Base-by-base conservation (phyloP, 92 coral and sea anemone species). In the Epizoanthus fatuus region DNA sequence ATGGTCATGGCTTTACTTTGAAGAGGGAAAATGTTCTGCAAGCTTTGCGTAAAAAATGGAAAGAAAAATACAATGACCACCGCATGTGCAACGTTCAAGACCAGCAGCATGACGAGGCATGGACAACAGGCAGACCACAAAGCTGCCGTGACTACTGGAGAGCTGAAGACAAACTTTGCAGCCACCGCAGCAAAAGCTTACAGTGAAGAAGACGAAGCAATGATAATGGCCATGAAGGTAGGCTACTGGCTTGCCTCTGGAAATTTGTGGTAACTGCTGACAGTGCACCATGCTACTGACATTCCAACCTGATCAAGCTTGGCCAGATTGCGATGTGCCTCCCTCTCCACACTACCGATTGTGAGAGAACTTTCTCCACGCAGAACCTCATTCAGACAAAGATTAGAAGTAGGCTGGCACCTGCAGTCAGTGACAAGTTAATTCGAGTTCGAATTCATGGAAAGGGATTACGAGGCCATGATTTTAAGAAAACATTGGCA, bases 1-100 rank as follows among this genome's bases (percentile, higher is more conserved):
- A 37, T 90, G 80, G 90, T 79, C 84, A 7, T 90, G 90, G 87
- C 71, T 90, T 4, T 19, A 39, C 37, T 85, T 25, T 19, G 87
- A 80, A n/a, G 47, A 60, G 16, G 87, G 63, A 15, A 81, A 67
- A 85, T 90, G 87, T 80, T 71, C 47, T 85, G 89, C 67, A 83
- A 58, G 38, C 62, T 63, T 9, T 89, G 86, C 45, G 8, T 78
- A 11, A 78, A 89, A 72, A 56, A 69, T 5, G 63, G 86, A 19
- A 84, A 77, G 52, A 82, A 52, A 13, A 84, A 89, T 39, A 83
- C 86, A 4, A 37, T 89, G 63, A 89, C 92, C 12, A 3, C 88
- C 37, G 37, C 35, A 19, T 63, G 68, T 63, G 35, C 20, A 63
- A 63, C 68, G 6, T 63, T 63, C 68, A 63, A 63, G 29, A 63